phyloP scores from a whole-genome alignment of 92 coral and sea anemone species.

The Umimayanthus chanpuru region DNA sequence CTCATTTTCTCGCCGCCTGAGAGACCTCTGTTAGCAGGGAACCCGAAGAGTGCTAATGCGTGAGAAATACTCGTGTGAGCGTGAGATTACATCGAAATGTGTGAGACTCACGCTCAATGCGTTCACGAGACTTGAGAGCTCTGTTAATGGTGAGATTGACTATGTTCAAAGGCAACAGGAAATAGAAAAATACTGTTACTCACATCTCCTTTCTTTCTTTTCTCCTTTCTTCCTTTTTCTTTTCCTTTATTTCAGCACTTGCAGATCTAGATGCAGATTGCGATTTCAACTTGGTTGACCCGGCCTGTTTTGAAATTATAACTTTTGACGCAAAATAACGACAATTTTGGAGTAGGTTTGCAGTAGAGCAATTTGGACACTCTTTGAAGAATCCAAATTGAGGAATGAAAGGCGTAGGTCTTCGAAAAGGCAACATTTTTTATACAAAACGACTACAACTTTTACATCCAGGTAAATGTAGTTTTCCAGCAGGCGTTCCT shows the following conservation, averaged over 20 bases:
- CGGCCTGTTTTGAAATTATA: not conserved
- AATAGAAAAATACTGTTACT: conserved; percentile 5
- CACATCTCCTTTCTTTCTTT: conserved; percentile 76
- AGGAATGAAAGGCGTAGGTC: not conserved
- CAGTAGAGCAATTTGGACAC: not conserved
- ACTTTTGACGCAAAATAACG: not conserved
- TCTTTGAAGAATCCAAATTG: not conserved
- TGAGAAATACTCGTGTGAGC: no score
- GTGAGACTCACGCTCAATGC: no score
- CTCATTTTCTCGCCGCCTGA: no score
- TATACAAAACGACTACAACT: not conserved
- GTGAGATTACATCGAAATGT: no score
- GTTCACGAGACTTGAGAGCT: no score
- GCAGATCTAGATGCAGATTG: not conserved
- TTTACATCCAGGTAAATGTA: not conserved
- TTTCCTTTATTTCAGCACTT: conserved; percentile 10
- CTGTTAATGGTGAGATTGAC: no score
- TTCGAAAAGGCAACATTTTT: conserved; percentile 15
- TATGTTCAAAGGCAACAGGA: not conserved
- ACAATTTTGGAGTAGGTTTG: not conserved
- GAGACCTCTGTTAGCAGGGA: no score
- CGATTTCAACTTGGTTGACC: not conserved
- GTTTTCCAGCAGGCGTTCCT: conserved; percentile 37
- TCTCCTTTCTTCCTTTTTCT: conserved; percentile 41
- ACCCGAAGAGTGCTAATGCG: no score